phyloP scores from a whole-genome alignment of 1,140 invertebrate genomes.

The Solen grandis region DNA sequence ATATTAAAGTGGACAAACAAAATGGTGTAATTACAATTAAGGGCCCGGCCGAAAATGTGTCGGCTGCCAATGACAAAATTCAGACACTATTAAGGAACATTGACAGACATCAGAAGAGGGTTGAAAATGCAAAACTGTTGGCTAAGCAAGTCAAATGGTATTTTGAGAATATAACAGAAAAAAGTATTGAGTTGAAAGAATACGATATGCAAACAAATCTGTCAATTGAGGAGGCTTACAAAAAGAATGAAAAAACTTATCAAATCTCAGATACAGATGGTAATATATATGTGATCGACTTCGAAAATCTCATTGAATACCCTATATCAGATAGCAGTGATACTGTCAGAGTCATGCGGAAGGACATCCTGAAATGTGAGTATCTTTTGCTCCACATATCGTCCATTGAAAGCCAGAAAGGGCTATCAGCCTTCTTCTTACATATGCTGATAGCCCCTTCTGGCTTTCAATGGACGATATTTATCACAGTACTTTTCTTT shows the following conservation, averaged over 20 bases:
- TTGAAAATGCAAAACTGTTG: neutral
- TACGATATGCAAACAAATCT: slow-evolving; percentile 25
- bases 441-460: too few relatives aligned
- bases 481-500: too few relatives aligned
- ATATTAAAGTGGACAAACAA: slow-evolving; percentile 48
- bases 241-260: slow-evolving; percentile 11
- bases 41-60: slow-evolving; percentile 28
- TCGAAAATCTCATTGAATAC: slow-evolving; percentile 42
- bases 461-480: too few relatives aligned
- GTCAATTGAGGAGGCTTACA: slow-evolving; percentile 37
- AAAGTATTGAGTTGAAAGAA: neutral
- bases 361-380: slow-evolving; percentile 44
- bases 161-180: slow-evolving; percentile 20
- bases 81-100: slow-evolving; percentile 31
- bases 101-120: slow-evolving; percentile 11
- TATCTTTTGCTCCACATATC: too few relatives aligned
- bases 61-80: slow-evolving; percentile 19
- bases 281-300: slow-evolving; percentile 29
- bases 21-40: slow-evolving; percentile 24
- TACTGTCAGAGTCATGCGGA: slow-evolving; percentile 25
- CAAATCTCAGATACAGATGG: neutral
- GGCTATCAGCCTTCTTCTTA: too few relatives aligned
- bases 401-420: too few relatives aligned
- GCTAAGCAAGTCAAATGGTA: slow-evolving; percentile 31
- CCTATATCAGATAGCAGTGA: slow-evolving; percentile 25